Conservation (phyloP, 2,797 vertebrate genomes). For the Xerus rutilus region DNA sequence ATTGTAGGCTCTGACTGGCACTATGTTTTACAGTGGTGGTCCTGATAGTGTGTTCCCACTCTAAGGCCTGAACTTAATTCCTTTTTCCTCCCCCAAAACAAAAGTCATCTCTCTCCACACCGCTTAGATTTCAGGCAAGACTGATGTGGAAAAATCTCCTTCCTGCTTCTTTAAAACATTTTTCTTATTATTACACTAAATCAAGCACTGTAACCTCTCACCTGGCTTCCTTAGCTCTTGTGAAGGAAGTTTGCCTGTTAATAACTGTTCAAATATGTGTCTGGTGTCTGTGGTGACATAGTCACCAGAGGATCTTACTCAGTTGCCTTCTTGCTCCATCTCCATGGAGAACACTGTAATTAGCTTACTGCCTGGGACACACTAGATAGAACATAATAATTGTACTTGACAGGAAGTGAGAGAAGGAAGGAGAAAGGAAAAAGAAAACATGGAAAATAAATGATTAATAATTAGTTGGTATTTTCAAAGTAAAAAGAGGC, state of each 20-base stretch:
- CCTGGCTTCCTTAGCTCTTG: background rate
- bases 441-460: background rate
- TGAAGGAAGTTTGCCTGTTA: fast-evolving
- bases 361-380: background rate
- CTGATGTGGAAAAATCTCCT: too few relatives aligned
- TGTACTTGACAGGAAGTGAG: background rate
- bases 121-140: too few relatives aligned
- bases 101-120: background rate
- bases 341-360: background rate
- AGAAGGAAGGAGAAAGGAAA: background rate
- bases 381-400: background rate
- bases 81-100: too few relatives aligned
- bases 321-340: background rate
- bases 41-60: background rate
- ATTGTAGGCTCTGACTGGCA: too few relatives aligned
- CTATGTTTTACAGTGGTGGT: too few relatives aligned
- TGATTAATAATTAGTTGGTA: background rate
- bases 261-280: background rate
- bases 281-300: background rate
- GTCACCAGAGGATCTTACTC: background rate
- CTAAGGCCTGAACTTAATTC: background rate
- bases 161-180: background rate
- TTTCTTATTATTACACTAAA: background rate
- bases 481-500: background rate
- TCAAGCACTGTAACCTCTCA: background rate